A percentile compares a stretch with the other conserved stretches of the same genome.
These are phyloP conservation scores for Neogale vison DNA, from an alignment of 2,113 vertebrate species.

Conservation along the genomic window DNA sequence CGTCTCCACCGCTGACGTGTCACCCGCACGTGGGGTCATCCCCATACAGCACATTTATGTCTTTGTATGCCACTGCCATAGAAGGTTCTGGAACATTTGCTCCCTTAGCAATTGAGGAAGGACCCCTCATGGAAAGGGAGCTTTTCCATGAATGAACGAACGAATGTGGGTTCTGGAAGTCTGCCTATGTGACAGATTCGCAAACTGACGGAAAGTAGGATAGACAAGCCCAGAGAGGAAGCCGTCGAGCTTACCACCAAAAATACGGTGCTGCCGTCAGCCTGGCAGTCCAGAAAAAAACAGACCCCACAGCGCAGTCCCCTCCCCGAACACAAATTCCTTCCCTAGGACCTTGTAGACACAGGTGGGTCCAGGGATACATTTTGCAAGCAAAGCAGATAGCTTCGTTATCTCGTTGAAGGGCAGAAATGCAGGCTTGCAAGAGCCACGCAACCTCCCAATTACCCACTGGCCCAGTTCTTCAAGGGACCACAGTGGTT, in stretches of 20 bases:
- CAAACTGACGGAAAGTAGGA: neutral
- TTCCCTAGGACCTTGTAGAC: too few relatives aligned
- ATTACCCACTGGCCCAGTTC: neutral
- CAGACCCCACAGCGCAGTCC: too few relatives aligned
- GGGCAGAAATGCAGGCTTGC: neutral
- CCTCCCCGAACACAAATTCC: accelerated
- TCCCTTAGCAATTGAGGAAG: neutral
- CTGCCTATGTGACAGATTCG: neutral
- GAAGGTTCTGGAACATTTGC: neutral
- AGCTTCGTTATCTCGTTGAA: neutral
- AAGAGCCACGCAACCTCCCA: neutral
- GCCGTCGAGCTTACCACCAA: accelerated
- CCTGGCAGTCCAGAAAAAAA: neutral
- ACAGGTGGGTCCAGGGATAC: accelerated
- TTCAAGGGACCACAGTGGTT: neutral
- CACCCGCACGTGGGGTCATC: neutral
- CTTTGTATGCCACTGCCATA: neutral
- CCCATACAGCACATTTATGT: neutral
- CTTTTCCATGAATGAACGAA: accelerated
- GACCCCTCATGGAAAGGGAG: neutral
- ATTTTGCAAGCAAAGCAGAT: neutral
- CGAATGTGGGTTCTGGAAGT: neutral
- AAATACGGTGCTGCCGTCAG: accelerated
- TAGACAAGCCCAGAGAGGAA: neutral
- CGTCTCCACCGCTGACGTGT: too few relatives aligned